These are phyloP conservation scores for Corapipo altera DNA, from an alignment of 2,113 vertebrate species.

Conservation along the genomic window DNA sequence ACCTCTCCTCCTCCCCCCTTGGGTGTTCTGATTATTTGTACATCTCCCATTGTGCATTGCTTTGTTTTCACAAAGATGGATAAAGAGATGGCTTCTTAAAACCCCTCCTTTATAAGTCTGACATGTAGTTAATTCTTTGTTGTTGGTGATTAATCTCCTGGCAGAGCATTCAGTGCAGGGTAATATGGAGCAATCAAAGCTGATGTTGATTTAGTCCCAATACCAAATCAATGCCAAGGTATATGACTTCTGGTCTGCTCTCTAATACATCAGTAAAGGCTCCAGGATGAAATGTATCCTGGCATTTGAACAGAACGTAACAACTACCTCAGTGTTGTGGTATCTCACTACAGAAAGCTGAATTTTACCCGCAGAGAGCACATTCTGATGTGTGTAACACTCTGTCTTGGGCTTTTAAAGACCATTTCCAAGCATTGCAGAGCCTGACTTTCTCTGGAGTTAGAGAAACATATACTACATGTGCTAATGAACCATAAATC, in stretches of 20 bases:
- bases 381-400: background rate
- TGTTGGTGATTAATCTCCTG: background rate
- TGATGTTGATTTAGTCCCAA: background rate
- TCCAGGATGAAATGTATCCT: background rate
- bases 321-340: background rate
- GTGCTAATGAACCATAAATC: background rate
- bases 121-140: background rate
- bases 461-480: background rate
- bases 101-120: background rate
- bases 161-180: background rate
- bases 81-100: background rate
- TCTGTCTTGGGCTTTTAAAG: background rate
- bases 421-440: background rate
- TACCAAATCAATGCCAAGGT: slow-evolving; percentile 10
- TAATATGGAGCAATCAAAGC: background rate
- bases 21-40: background rate
- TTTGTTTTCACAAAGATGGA: slow-evolving; percentile 17
- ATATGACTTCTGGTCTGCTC: background rate
- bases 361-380: background rate
- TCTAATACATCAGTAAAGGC: background rate
- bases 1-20: background rate
- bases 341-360: background rate
- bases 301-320: background rate
- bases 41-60: accelerated
- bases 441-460: background rate